A percentile compares a stretch with the other conserved stretches of the same genome.
Conservation (phyloP, 2,888 invertebrate species). For the Psylliodes chrysocephalus region DNA sequence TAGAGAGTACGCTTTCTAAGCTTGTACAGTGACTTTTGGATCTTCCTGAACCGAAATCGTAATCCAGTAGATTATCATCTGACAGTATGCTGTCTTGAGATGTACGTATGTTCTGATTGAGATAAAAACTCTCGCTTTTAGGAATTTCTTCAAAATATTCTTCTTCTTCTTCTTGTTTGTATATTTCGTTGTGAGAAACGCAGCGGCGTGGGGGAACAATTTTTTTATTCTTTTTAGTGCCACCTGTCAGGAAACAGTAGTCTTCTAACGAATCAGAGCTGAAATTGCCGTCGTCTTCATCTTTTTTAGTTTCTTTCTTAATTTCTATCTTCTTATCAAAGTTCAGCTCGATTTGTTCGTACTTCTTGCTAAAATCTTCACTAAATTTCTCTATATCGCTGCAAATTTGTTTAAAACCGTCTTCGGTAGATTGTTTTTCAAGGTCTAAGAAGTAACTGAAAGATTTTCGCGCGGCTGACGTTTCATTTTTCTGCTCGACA, state of each 20-base stretch:
- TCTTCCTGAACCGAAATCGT: slow-evolving; percentile 58
- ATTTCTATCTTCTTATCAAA: slow-evolving; percentile 43
- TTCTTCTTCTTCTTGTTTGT: slow-evolving; percentile 59
- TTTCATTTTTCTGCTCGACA: slow-evolving; percentile 49
- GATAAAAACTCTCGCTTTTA: slow-evolving; percentile 84
- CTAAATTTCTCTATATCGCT: slow-evolving; percentile 63
- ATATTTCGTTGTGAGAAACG: slow-evolving; percentile 83
- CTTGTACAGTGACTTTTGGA: slow-evolving; percentile 78
- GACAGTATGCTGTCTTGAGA: slow-evolving; percentile 84
- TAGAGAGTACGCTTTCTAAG: slow-evolving; percentile 82
- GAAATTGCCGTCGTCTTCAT: slow-evolving; percentile 77
- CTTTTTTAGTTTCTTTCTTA: slow-evolving; percentile 40
- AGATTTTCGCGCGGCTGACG: slow-evolving; percentile 65
- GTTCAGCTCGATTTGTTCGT: slow-evolving; percentile 57
- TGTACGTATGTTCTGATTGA: slow-evolving; percentile 74
- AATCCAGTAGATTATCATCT: slow-evolving; percentile 66
- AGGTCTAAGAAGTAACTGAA: slow-evolving; percentile 75
- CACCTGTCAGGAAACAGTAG: slow-evolving; percentile 65
- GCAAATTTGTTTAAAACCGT: slow-evolving; percentile 60
- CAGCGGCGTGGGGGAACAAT: slow-evolving; percentile 72
- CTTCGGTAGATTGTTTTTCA: slow-evolving; percentile 64
- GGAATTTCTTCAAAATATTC: slow-evolving; percentile 59
- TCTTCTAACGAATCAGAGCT: slow-evolving; percentile 85
- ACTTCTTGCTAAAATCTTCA: slow-evolving; percentile 58
- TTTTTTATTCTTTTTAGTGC: slow-evolving; percentile 58